phyloP scores from a whole-genome alignment of 2,888 invertebrate species.

The Galerucella calmariensis region DNA sequence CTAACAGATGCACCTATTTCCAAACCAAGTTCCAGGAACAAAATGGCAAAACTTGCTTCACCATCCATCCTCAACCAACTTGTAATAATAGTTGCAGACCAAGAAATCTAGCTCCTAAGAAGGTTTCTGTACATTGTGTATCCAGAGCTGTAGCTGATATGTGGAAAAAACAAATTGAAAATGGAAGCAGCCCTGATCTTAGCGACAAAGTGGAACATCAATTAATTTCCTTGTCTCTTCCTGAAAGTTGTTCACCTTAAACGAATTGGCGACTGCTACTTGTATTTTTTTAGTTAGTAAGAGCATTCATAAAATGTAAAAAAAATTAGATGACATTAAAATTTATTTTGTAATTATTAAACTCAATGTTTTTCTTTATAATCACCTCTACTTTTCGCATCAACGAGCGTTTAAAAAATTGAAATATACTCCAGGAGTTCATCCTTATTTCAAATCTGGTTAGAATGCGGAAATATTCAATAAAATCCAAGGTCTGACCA shows the following conservation, averaged over 20 bases:
- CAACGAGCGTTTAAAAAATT: not conserved
- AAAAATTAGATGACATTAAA: conserved; percentile 26
- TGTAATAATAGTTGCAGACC: conserved; percentile 67
- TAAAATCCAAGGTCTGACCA: too few relatives aligned
- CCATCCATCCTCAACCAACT: conserved; percentile 67
- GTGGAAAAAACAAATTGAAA: conserved; percentile 63
- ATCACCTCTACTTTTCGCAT: not conserved
- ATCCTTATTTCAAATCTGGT: too few relatives aligned
- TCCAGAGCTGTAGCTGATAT: conserved; percentile 53
- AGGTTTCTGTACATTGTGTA: conserved; percentile 66
- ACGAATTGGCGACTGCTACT: conserved; percentile 9
- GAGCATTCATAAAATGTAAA: conserved; percentile 35
- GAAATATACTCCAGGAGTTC: too few relatives aligned
- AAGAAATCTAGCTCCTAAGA: conserved; percentile 60
- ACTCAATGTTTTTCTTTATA: not conserved
- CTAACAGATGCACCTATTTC: conserved; percentile 53
- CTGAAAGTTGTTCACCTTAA: conserved; percentile 47
- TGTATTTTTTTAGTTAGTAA: conserved; percentile 27
- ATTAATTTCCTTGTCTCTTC: conserved; percentile 59
- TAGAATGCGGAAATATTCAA: too few relatives aligned
- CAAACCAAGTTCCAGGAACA: conserved; percentile 69
- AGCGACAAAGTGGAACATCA: conserved; percentile 62
- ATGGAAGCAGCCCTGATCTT: conserved; percentile 67
- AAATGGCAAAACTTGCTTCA: conserved; percentile 71
- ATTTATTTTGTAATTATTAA: conserved; percentile 14